A percentile compares a stretch with the other conserved stretches of the same genome.
Evolutionary conservation across 2,888 invertebrate species (phyloP).

Genomic region (Luffia ferchaultella): DNA sequence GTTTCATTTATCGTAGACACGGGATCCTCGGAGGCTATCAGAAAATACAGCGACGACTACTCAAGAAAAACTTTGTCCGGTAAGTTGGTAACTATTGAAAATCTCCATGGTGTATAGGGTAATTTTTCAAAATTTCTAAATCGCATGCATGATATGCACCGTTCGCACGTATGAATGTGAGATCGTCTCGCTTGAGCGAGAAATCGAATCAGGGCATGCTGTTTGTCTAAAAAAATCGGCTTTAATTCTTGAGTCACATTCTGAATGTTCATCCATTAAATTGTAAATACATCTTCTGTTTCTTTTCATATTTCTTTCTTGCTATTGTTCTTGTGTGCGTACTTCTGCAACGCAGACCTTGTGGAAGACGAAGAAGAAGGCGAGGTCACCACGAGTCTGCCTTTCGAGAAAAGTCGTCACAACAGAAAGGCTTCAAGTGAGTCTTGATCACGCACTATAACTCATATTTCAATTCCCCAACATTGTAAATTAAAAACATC

Average conservation of each 20-base stretch:
- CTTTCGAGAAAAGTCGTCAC: slow-evolving; percentile 38
- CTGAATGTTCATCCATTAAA: background rate
- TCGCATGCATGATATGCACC: background rate
- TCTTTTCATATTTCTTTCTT: slow-evolving; percentile 17
- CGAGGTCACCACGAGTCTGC: slow-evolving; percentile 54
- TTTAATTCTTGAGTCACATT: background rate
- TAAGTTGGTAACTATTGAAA: no score
- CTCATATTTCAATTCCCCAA: slow-evolving; percentile 15
- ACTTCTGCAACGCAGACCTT: slow-evolving; percentile 50
- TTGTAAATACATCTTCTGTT: slow-evolving; percentile 22
- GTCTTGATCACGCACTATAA: slow-evolving; percentile 27
- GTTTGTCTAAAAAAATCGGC: background rate
- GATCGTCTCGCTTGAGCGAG: background rate
- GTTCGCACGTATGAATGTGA: background rate
- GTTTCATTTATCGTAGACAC: slow-evolving; percentile 56
- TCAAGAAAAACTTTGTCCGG: slow-evolving; percentile 64
- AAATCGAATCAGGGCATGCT: background rate
- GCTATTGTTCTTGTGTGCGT: slow-evolving; percentile 25
- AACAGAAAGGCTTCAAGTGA: slow-evolving; percentile 68
- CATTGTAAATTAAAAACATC: slow-evolving; percentile 11
- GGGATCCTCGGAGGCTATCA: slow-evolving; percentile 52
- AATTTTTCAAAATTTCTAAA: no score
- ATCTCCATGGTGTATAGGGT: no score
- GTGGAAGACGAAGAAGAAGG: slow-evolving; percentile 64
- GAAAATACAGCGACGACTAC: slow-evolving; percentile 60